Evolutionary conservation across 2,113 vertebrate species (phyloP).

Genomic region (Helogale parvula): DNA sequence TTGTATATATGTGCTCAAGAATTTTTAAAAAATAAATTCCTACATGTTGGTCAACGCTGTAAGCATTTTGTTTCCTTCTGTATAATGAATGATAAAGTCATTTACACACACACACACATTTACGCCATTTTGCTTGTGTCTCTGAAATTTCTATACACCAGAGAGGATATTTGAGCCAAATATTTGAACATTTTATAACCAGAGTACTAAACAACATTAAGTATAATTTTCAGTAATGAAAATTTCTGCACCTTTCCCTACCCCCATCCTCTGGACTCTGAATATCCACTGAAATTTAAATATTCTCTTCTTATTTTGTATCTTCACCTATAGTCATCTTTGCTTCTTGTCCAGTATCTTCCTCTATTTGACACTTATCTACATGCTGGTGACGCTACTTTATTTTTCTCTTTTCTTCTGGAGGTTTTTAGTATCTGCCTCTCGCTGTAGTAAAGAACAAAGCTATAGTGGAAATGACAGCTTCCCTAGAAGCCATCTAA

Average conservation of each 20-base stretch:
- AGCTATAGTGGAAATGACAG: slow-evolving; percentile 59
- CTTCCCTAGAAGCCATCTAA: slow-evolving; percentile 62
- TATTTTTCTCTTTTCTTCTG: slow-evolving; percentile 43
- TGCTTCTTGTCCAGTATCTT: background rate
- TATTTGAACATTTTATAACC: background rate
- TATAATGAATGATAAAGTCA: background rate
- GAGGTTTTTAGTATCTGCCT: slow-evolving; percentile 36
- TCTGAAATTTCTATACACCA: background rate
- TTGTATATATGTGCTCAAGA: background rate
- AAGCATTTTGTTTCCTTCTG: background rate
- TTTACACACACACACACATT: background rate
- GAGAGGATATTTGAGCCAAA: background rate
- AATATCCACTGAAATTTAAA: background rate
- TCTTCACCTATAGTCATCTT: background rate
- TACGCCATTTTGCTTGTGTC: background rate
- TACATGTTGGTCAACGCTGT: background rate
- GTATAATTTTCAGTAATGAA: background rate
- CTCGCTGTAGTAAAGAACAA: slow-evolving; percentile 53
- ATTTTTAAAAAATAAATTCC: background rate
- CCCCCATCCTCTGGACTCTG: background rate
- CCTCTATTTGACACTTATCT: slow-evolving; percentile 35
- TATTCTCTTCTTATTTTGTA: background rate
- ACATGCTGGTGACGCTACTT: slow-evolving; percentile 4
- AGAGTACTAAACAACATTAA: background rate
- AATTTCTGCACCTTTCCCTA: background rate